These are phyloP conservation scores for Phylloscopus collybita DNA, from an alignment of 2,797 vertebrate genomes.

Conservation along the genomic window DNA sequence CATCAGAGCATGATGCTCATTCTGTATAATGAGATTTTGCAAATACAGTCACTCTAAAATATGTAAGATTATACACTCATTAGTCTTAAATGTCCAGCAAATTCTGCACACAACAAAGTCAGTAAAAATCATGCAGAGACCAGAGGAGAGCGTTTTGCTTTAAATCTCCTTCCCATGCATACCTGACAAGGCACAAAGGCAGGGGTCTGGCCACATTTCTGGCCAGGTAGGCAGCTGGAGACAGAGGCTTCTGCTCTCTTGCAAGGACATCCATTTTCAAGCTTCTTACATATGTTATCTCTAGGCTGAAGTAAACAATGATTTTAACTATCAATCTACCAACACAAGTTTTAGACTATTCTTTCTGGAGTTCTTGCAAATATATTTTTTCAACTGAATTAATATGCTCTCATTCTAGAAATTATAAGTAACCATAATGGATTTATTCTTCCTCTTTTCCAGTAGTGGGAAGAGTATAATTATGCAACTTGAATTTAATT, in stretches of 20 bases:
- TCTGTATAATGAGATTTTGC: neutral
- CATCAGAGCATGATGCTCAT: neutral
- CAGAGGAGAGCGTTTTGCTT: neutral
- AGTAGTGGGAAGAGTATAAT: neutral
- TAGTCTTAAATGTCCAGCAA: neutral
- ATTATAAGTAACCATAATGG: neutral
- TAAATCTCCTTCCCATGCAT: accelerated
- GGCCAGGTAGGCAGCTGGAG: no score
- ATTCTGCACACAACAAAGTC: neutral
- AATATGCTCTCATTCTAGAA: neutral
- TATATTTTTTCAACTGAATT: neutral
- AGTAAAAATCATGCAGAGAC: neutral
- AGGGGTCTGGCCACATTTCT: neutral
- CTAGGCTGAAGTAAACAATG: neutral
- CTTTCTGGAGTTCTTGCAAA: neutral
- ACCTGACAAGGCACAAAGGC: neutral
- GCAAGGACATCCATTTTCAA: neutral
- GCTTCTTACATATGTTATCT: neutral
- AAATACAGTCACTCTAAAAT: neutral
- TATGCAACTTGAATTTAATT: neutral
- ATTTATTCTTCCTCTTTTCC: neutral
- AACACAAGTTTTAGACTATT: neutral
- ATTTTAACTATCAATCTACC: neutral
- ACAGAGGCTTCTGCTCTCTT: neutral
- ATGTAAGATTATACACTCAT: neutral